Conservation (phyloP, 2,888 invertebrate genomes). For the Neoascia interrupta region DNA sequence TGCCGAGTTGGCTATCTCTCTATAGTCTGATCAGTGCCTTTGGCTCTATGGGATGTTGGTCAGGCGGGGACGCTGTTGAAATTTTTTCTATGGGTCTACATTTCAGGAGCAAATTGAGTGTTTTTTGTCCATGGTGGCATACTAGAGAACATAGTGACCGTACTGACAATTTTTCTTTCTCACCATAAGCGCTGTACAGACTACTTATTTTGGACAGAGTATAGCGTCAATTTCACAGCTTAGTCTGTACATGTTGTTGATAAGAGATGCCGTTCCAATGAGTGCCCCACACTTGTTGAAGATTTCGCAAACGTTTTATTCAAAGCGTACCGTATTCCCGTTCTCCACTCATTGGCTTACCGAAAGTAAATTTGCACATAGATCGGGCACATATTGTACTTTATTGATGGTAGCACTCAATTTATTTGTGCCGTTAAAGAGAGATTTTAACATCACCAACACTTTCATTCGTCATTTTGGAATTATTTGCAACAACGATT, state of each 20-base stretch:
- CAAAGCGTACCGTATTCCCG: slow-evolving; percentile 9
- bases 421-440: slow-evolving; percentile 4
- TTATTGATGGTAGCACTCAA: slow-evolving; percentile 1
- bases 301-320: slow-evolving; percentile 6
- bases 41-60: no score
- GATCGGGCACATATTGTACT: slow-evolving; percentile 2
- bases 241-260: slow-evolving; percentile 7
- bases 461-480: slow-evolving; percentile 8
- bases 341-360: slow-evolving; percentile 19
- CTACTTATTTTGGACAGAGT: no score
- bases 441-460: slow-evolving; percentile 1
- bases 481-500: slow-evolving; percentile 13
- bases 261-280: neutral
- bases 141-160: no score
- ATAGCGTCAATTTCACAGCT: neutral
- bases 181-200: no score
- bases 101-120: no score
- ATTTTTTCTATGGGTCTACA: no score
- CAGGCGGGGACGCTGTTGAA: no score
- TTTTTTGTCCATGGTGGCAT: no score
- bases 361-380: slow-evolving; percentile 22
- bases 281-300: neutral
- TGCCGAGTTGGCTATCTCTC: no score
- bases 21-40: no score
- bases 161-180: no score